Percentiles rank a stretch among this genome's conserved stretches.
These are phyloP conservation scores for Anastatus disparis DNA, from an alignment of 1,140 invertebrate genomes.

Conservation along the genomic window DNA sequence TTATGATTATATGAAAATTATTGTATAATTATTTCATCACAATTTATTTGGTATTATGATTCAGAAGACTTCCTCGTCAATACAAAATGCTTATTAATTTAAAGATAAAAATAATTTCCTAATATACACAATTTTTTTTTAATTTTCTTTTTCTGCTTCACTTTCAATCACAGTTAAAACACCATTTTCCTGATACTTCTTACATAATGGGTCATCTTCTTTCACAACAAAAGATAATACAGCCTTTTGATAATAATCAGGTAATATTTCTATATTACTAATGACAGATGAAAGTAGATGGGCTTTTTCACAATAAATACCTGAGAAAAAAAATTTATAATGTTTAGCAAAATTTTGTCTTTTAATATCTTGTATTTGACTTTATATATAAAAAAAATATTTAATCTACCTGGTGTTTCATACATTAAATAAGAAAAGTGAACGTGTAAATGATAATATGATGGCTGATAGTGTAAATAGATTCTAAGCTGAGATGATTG, in stretches of 20 bases:
- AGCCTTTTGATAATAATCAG: constrained; percentile 86
- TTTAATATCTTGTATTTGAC: constrained; percentile 11
- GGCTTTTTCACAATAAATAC: constrained; percentile 81
- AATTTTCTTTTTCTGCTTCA: constrained; percentile 34
- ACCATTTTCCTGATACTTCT: constrained; percentile 53
- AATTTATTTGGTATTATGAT: constrained; percentile 44
- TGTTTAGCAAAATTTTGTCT: constrained; percentile 16
- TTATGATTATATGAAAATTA: constrained; percentile 29
- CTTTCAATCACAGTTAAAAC: constrained; percentile 43
- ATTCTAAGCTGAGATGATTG: constrained; percentile 78
- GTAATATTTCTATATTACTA: constrained; percentile 84
- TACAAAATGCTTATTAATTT: constrained; percentile 40
- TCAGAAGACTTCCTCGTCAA: constrained; percentile 32
- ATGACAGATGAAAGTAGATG: constrained; percentile 92
- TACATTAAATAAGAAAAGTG: constrained; percentile 89
- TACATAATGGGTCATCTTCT: constrained; percentile 68
- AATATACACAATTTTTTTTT: constrained; percentile 34
- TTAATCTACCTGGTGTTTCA: constrained; percentile 77
- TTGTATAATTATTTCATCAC: constrained; percentile 27
- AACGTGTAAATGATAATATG: constrained; percentile 96
- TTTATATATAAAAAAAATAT: constrained; percentile 22
- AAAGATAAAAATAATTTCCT: constrained; percentile 39
- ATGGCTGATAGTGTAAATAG: constrained; percentile 96
- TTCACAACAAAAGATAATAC: constrained; percentile 78
- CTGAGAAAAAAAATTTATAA: constrained; percentile 52